Percentiles rank a stretch among this genome's conserved stretches.
These are phyloP conservation scores for Conops quadrifasciatus DNA, from an alignment of 2,888 invertebrate species.

Conservation along the genomic window DNA sequence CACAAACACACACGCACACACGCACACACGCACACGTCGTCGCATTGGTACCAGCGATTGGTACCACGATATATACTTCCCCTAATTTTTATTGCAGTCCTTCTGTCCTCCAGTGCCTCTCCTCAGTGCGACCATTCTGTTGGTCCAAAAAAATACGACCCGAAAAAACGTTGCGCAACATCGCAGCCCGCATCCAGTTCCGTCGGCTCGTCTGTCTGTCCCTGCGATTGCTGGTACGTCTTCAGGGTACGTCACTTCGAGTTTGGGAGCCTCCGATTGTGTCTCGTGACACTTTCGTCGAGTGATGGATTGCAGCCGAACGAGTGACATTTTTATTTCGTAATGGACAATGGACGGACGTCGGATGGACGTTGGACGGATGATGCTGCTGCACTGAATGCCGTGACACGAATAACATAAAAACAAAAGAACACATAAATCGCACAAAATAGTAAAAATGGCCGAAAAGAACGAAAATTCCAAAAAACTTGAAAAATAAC, in stretches of 20 bases:
- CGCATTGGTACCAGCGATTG: background rate
- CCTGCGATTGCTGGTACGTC: background rate
- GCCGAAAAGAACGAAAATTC: background rate
- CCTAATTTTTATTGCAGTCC: background rate
- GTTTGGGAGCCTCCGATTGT: conserved; percentile 19
- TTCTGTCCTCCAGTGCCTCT: background rate
- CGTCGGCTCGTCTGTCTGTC: background rate
- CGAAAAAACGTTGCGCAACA: background rate
- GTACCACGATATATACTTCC: background rate
- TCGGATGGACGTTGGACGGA: background rate
- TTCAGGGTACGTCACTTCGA: conserved; percentile 26
- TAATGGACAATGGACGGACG: conserved; percentile 56
- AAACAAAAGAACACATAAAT: conserved; percentile 18
- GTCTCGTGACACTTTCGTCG: conserved; percentile 57
- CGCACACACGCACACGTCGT: conserved; percentile 3
- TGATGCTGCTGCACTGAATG: conserved; percentile 18
- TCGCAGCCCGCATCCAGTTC: conserved; percentile 10
- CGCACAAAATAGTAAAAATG: background rate
- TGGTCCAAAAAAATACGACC: no score
- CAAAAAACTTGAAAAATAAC: background rate
- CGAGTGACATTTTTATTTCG: conserved; percentile 65
- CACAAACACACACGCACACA: conserved; percentile 16
- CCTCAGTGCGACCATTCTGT: background rate
- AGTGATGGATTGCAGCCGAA: conserved; percentile 64
- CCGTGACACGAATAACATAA: conserved; percentile 11